Evolutionary conservation across 2,888 invertebrate genomes (phyloP), one percentile per base, ranked within the genome.

Genomic region (Eupeodes latifasciatus): DNA sequence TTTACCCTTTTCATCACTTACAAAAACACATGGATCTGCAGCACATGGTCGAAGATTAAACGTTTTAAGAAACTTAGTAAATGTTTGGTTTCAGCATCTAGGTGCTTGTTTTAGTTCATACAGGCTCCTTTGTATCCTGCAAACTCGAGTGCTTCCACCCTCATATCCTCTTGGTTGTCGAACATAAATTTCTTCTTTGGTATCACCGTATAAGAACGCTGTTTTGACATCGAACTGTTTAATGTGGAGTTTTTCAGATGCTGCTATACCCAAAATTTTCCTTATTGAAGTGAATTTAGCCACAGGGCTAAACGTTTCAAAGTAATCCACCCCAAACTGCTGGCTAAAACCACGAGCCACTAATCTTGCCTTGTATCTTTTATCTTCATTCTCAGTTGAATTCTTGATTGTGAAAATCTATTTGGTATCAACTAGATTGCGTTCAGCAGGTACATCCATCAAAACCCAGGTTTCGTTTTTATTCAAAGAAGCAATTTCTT

Each of bases 381-480:
- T 49, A 16, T 19, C n/a, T 51, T 67, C 49, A 51, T 67, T 47
- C 12, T 67, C 67, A 16, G 47, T 67, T 14, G 49, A 36, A 67
- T 27, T 62, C 14, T 62, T 36, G 34, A 62, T 62, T 62, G 44
- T 47, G 44, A 47, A 47, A 47, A 47, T 47, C 44, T 9, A 47
- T 47, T 47, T 47, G 44, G 44, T 47, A 47, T 47, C 44, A 47
- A 47, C 44, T 47, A 83, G 61, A 69, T 90, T 90, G 19, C 77
- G 71, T 19, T 77, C 40, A 7, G 75, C 47, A 10, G 90, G 90
- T 57, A 72, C 55, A 11, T 67, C 6, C 11, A 61, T 72, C 19
- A 91, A 75, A 47, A 40, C 49, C 89, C 89, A 90, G 10, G 90
- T 89, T 16, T 89, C 47, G 75, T 89, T 89, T 62, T 78, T 79